Evolutionary conservation across 2,113 vertebrate species (phyloP).

Genomic region (Sturnus vulgaris): DNA sequence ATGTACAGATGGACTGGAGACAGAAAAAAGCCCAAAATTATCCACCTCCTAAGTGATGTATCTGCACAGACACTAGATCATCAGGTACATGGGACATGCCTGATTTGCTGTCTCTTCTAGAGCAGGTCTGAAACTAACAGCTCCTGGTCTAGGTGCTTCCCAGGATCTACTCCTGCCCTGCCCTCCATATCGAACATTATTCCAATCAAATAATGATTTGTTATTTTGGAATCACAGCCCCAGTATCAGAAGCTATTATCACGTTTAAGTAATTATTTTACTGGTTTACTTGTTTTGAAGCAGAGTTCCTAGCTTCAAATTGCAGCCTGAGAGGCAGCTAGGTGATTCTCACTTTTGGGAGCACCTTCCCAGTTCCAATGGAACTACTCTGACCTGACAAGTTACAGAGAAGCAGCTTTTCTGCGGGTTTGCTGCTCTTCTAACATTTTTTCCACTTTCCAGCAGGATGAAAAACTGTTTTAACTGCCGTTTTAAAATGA

Average conservation of each 20-base stretch:
- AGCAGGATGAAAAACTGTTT: neutral
- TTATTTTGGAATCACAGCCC: neutral
- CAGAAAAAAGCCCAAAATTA: neutral
- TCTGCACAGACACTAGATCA: neutral
- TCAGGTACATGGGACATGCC: fast-evolving
- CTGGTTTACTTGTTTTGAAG: neutral
- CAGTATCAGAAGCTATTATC: neutral
- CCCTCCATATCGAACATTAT: neutral
- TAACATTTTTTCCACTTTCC: neutral
- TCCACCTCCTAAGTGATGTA: neutral
- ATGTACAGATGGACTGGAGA: fast-evolving
- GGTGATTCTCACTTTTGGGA: neutral
- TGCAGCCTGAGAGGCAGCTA: neutral
- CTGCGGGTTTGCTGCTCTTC: neutral
- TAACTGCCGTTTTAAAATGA: neutral
- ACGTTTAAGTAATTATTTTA: neutral
- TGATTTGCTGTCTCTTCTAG: neutral
- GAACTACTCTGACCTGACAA: neutral
- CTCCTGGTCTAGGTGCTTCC: neutral
- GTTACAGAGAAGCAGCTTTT: neutral
- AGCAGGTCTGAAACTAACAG: neutral
- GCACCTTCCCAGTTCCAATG: neutral
- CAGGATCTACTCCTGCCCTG: neutral
- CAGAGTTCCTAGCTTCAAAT: neutral
- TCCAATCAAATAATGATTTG: neutral